phyloP scores from a whole-genome alignment of 1,140 invertebrate species.

The Brachionus asplanchnoidis region DNA sequence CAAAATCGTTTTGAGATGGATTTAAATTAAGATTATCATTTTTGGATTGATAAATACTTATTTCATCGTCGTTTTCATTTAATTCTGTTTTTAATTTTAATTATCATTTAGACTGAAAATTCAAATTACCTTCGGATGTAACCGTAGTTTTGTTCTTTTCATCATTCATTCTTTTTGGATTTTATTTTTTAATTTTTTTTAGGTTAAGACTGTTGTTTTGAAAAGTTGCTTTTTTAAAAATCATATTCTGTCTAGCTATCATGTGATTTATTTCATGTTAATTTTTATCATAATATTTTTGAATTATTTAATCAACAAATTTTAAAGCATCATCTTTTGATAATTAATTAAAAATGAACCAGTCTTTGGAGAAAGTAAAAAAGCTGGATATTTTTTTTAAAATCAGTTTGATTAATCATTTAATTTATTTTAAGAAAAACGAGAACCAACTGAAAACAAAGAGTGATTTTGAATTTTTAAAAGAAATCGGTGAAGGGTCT shows the following conservation, averaged over 20 bases:
- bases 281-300: neutral
- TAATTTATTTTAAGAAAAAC: neutral
- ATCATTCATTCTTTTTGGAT: neutral
- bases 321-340: neutral
- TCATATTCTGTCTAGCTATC: neutral
- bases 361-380: neutral
- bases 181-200: neutral
- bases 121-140: too few species aligned
- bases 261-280: neutral
- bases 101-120: neutral
- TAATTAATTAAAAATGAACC: neutral
- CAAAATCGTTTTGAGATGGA: neutral
- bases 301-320: neutral
- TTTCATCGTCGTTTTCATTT: neutral
- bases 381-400: neutral
- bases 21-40: neutral
- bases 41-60: neutral
- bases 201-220: neutral
- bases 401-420: neutral
- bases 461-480: constrained; percentile 85
- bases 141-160: neutral
- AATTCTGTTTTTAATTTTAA: neutral
- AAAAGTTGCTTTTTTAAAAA: neutral
- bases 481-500: constrained; percentile 89
- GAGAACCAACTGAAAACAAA: neutral